Percentiles rank a stretch among this genome's conserved stretches.
Conservation (phyloP, 1,140 invertebrate species). For the Rhopalosiphum maidis region DNA sequence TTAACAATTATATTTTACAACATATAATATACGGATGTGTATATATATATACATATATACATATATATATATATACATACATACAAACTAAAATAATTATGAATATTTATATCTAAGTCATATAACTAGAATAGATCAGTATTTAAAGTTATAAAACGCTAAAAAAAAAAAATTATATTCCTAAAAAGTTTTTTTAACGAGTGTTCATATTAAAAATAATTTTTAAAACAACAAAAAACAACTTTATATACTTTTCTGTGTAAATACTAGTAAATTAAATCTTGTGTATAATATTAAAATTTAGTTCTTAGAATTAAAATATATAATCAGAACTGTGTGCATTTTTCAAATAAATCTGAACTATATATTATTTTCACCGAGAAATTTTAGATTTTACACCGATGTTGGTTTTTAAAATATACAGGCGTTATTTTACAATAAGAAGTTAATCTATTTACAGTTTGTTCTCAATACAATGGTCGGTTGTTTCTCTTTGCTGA, state of each 20-base stretch:
- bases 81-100: slow-evolving; percentile 48
- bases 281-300: slow-evolving; percentile 55
- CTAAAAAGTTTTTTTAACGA: slow-evolving; percentile 56
- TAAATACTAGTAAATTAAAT: slow-evolving; percentile 55
- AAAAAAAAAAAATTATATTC: slow-evolving; percentile 44
- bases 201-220: slow-evolving; percentile 54
- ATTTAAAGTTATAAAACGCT: slow-evolving; percentile 41
- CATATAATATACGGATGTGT: slow-evolving; percentile 46
- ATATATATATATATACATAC: not conserved
- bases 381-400: slow-evolving; percentile 38
- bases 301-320: slow-evolving; percentile 52
- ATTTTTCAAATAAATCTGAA: slow-evolving; percentile 55
- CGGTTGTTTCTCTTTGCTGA: not conserved
- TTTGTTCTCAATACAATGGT: not conserved
- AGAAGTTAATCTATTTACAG: slow-evolving; percentile 17
- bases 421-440: slow-evolving; percentile 26
- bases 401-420: slow-evolving; percentile 42
- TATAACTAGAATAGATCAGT: slow-evolving; percentile 52
- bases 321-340: slow-evolving; percentile 52
- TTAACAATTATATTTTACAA: slow-evolving; percentile 35
- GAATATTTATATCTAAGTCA: slow-evolving; percentile 54
- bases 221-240: slow-evolving; percentile 50
- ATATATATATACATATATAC: not conserved
- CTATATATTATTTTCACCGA: slow-evolving; percentile 47
- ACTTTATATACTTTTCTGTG: slow-evolving; percentile 50